A percentile compares a stretch with the other conserved stretches of the same genome.
These are phyloP conservation scores for Lasioglossum oenotherae DNA, from an alignment of 2,888 invertebrate genomes.

Conservation along the genomic window DNA sequence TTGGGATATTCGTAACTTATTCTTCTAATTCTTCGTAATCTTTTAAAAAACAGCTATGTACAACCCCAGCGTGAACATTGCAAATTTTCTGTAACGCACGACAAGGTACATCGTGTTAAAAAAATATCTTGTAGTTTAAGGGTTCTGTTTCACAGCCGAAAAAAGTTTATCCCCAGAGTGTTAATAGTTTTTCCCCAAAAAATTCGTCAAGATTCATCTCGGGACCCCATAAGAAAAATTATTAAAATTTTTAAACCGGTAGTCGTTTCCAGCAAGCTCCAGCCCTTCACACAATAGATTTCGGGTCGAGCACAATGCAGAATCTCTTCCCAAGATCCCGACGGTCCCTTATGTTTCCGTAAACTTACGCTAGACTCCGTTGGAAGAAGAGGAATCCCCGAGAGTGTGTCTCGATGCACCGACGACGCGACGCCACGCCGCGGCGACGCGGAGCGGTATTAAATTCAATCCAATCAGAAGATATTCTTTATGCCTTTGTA, in stretches of 20 bases:
- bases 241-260: neutral
- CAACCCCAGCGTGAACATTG: no score
- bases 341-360: neutral
- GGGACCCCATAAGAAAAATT: neutral
- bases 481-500: slow-evolving; percentile 55
- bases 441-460: slow-evolving; percentile 20
- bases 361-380: neutral
- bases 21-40: no score
- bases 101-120: no score
- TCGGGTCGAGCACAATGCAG: neutral
- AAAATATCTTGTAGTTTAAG: no score
- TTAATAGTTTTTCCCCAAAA: neutral
- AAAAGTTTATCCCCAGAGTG: no score
- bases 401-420: neutral
- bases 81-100: no score
- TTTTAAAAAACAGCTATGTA: no score
- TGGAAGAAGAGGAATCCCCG: neutral
- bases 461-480: slow-evolving; percentile 58
- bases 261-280: neutral
- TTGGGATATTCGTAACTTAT: no score
- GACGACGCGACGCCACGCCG: no score
- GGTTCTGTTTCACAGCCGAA: no score
- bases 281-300: neutral
- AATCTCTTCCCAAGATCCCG: neutral
- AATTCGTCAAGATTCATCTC: neutral